These are phyloP conservation scores for Vulpes ferrilata DNA, from an alignment of 2,113 vertebrate genomes.

Conservation along the genomic window DNA sequence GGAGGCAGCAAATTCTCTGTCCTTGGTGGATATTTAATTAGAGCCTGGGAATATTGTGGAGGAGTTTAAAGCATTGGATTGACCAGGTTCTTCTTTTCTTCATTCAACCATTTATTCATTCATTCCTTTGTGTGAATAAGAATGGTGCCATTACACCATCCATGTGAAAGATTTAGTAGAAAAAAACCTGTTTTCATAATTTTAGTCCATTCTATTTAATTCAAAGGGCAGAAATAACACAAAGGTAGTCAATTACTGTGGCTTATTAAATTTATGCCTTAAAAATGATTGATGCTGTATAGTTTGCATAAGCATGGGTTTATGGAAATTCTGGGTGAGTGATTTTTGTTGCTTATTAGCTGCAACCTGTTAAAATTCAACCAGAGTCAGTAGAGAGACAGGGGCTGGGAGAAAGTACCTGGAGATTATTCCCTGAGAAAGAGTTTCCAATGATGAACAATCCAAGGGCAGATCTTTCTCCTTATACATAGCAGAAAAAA, in stretches of 20 bases:
- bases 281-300: neutral
- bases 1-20: neutral
- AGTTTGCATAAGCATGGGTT: conserved; percentile 37
- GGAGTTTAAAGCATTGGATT: neutral
- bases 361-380: conserved; percentile 68
- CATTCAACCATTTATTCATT: neutral
- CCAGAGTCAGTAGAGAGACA: neutral
- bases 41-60: neutral
- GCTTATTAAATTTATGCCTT: conserved; percentile 45
- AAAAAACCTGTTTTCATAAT: neutral
- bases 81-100: neutral
- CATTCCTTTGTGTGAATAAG: neutral
- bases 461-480: neutral
- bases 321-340: conserved; percentile 36
- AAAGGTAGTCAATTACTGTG: neutral
- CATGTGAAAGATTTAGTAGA: neutral
- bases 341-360: conserved; percentile 56
- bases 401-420: neutral
- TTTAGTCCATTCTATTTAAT: neutral
- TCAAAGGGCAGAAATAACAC: conserved; percentile 11
- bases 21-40: neutral
- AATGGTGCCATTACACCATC: neutral
- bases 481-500: neutral
- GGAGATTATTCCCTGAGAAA: neutral
- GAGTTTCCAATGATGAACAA: neutral